Evolutionary conservation across 2,888 invertebrate species (phyloP).

Genomic region (Drosophila seclusa): DNA sequence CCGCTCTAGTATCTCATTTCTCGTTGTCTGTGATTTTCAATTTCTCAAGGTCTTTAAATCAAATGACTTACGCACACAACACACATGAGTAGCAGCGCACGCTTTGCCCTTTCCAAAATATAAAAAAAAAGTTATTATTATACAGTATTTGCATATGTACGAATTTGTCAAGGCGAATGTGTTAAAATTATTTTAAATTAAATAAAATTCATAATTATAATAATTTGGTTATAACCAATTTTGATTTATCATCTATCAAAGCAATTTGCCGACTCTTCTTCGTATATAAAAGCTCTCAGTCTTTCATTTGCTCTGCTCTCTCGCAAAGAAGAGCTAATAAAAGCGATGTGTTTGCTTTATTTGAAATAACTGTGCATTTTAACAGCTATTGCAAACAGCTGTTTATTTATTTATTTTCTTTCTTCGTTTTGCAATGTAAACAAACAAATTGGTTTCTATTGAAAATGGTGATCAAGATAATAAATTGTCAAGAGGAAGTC

Average conservation of each 20-base stretch:
- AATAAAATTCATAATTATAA: conserved; percentile 12
- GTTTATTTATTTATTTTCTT: neutral
- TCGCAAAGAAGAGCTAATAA: neutral
- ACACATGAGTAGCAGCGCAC: conserved; percentile 27
- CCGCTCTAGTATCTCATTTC: conserved; percentile 78
- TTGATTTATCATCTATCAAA: conserved; percentile 6
- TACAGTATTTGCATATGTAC: conserved; percentile 14
- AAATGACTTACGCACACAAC: conserved; percentile 55
- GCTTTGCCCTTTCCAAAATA: conserved; percentile 54
- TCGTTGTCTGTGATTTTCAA: conserved; percentile 68
- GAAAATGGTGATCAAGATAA: neutral
- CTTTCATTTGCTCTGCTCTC: neutral
- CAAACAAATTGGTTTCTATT: conserved; percentile 5
- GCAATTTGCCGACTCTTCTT: neutral
- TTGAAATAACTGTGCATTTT: conserved; percentile 15
- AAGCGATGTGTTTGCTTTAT: conserved; percentile 5
- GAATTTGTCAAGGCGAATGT: conserved; percentile 43
- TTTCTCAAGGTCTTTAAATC: conserved; percentile 71
- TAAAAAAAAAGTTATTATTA: conserved; percentile 30
- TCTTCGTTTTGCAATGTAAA: conserved; percentile 9
- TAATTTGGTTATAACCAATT: conserved; percentile 11
- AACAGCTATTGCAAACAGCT: conserved; percentile 18
- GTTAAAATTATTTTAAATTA: conserved; percentile 16
- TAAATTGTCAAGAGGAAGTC: conserved; percentile 7
- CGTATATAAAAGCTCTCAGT: neutral